Evolutionary conservation across 2,113 vertebrate genomes (phyloP), one percentile per base, ranked within the genome.

Genomic region (Capreolus pygargus): DNA sequence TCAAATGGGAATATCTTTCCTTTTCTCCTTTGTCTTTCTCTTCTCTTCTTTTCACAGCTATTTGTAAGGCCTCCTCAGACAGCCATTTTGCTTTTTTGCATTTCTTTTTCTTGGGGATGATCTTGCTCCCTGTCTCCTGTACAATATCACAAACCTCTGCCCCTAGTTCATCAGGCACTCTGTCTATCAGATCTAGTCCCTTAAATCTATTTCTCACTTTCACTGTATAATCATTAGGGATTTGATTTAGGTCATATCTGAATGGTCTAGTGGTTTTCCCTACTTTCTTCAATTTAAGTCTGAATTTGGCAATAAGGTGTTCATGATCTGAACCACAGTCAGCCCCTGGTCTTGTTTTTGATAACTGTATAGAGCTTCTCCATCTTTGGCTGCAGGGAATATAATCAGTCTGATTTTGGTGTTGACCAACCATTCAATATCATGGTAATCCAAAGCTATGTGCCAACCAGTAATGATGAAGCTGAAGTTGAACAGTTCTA

Each of bases 401-500:
- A 36, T 36, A 36, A 70, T 36, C 64, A 36, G 12, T 36, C n/a
- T 70, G 64, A 70, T 11, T 36, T 70, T 2, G 0, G 17, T 70
- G 2, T 36, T 70, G n/a, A 70, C n/a, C 9, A 70, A 36, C 64
- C 19, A 70, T 70, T 70, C n/a, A 23, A 36, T 36, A 70, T 70
- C n/a, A 70, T 0, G 4, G 33, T 36, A 70, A 36, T 36, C 8
- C n/a, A 36, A 21, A 9, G 11, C n/a, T 70, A 36, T 21, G n/a
- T 5, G 4, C 64, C 9, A 11, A 11, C 17, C 64, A 67, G n/a
- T 19, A 67, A 36, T 19, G 7, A 8, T 0, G 0, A 36, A 70
- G n/a, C n/a, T 21, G n/a, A 36, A 70, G n/a, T 16, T 36, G n/a
- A 70, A 70, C 0, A 1, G n/a, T 70, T 70, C n/a, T 36, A 6